phyloP scores from a whole-genome alignment of 2,113 vertebrate genomes.

The Symphodus melops region DNA sequence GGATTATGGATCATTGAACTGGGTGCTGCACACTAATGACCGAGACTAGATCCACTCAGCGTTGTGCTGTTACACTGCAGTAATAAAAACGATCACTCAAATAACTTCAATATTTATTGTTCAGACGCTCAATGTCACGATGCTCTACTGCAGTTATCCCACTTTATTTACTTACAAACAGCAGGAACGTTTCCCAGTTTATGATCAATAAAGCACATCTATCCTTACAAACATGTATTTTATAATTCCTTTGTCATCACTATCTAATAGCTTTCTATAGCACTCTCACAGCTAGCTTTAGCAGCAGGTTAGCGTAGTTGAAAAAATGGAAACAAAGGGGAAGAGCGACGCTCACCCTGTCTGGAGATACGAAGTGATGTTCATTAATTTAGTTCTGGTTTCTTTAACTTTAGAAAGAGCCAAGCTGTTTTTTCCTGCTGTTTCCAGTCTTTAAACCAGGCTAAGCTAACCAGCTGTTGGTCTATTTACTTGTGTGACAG shows the following conservation, averaged over 20 bases:
- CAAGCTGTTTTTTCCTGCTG: too few relatives aligned
- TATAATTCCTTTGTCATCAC: too few relatives aligned
- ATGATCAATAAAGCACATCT: too few relatives aligned
- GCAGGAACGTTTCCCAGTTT: too few relatives aligned
- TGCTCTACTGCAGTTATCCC: not conserved
- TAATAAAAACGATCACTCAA: not conserved
- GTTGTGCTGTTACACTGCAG: not conserved
- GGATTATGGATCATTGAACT: constrained; percentile 57
- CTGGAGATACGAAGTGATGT: not conserved
- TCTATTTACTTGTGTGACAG: too few relatives aligned
- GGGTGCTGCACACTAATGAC: constrained; percentile 32
- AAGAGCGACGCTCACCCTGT: not conserved
- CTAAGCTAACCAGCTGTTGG: too few relatives aligned
- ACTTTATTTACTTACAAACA: too few relatives aligned
- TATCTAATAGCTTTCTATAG: too few relatives aligned
- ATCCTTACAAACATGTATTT: too few relatives aligned
- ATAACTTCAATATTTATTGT: not conserved
- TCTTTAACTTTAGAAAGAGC: too few relatives aligned
- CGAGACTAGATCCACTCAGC: not conserved
- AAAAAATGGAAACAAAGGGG: not conserved
- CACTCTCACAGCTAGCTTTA: too few relatives aligned
- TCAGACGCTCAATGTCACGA: not conserved
- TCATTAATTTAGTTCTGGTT: not conserved
- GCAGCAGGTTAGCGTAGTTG: not conserved
- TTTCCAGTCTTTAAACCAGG: too few relatives aligned